A percentile compares a stretch with the other conserved stretches of the same genome.
Conservation (phyloP, 2,888 invertebrate genomes). For the Drosophila setosimentum region DNA sequence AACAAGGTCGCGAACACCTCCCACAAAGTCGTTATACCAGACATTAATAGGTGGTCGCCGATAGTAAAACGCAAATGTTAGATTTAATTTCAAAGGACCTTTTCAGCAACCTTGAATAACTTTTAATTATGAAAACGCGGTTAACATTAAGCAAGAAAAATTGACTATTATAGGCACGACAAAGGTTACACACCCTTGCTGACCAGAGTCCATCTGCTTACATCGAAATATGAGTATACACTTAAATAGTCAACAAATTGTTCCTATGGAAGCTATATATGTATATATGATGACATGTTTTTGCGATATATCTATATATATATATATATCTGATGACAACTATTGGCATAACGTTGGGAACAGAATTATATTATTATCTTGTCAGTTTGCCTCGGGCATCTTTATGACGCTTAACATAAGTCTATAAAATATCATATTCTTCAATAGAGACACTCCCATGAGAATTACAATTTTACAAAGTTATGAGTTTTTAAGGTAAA, state of each 20-base stretch:
- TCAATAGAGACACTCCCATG: background rate
- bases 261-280: background rate
- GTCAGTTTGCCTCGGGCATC: background rate
- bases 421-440: too few relatives aligned
- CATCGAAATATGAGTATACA: background rate
- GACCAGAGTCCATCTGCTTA: background rate
- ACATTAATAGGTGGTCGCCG: background rate
- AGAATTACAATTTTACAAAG: background rate
- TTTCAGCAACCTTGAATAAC: background rate
- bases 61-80: constrained; percentile 1
- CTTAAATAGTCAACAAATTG: background rate
- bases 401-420: background rate
- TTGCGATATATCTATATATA: background rate
- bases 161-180: background rate
- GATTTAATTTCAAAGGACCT: background rate
- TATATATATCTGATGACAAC: background rate
- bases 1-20: background rate
- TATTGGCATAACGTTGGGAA: background rate
- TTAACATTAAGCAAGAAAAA: background rate
- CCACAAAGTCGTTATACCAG: background rate
- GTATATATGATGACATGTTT: background rate
- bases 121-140: background rate
- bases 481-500: background rate
- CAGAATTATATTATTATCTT: background rate
- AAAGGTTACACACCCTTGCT: background rate